These are phyloP conservation scores for Oncorhynchus tshawytscha DNA, from an alignment of 2,113 vertebrate species.

Conservation along the genomic window DNA sequence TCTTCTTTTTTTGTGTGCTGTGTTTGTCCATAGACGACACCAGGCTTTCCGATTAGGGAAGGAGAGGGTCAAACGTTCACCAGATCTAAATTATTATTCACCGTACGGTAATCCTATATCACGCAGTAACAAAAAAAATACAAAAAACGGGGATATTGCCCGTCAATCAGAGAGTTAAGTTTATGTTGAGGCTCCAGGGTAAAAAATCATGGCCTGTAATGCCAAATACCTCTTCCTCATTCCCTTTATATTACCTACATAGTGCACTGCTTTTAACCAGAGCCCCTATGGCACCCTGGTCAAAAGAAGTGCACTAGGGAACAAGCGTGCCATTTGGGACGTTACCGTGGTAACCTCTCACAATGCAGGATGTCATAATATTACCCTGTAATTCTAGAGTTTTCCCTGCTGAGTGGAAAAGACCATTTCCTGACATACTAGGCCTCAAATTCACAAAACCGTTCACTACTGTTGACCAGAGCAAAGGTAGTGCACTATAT, in stretches of 20 bases:
- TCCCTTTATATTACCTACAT: too few species aligned
- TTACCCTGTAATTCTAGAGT: slow-evolving; percentile 34
- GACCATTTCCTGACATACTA: slow-evolving; percentile 23
- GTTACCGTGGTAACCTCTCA: slow-evolving; percentile 1
- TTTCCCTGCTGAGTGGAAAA: slow-evolving; percentile 27
- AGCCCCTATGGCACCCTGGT: too few species aligned
- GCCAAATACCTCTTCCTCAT: not conserved
- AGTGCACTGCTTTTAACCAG: too few species aligned
- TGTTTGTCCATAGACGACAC: too few species aligned
- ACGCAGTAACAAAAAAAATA: not conserved
- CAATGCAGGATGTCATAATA: slow-evolving; percentile 34
- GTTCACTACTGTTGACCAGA: not conserved
- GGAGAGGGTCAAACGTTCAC: not conserved
- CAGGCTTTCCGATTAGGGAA: too few species aligned
- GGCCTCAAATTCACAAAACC: not conserved
- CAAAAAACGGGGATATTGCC: not conserved
- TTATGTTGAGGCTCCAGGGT: slow-evolving; percentile 13
- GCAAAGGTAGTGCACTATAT: too few species aligned
- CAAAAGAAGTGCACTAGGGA: not conserved
- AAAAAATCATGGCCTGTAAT: not conserved
- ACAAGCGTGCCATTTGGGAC: not conserved
- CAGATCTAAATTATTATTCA: not conserved
- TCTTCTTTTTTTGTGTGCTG: too few species aligned
- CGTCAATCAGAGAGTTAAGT: slow-evolving; percentile 19
- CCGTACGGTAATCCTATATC: not conserved